Conservation (phyloP, 2,113 vertebrate species). For the Atherinomorus stipes region DNA sequence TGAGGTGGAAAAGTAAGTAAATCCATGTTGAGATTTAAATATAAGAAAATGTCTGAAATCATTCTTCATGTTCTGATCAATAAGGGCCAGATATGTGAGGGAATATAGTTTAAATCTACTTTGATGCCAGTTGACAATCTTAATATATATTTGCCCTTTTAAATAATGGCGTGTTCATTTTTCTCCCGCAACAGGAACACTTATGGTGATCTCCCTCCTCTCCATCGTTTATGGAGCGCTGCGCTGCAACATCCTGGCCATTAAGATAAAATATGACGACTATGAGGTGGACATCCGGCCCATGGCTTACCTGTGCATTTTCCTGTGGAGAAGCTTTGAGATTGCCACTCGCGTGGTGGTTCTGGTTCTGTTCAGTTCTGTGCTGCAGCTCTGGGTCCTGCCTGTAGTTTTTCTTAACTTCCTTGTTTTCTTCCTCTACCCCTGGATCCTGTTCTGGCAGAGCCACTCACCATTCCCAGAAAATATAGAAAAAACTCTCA, state of each 20-base stretch:
- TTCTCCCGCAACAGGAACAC: constrained; percentile 82
- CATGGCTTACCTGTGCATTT: constrained; percentile 91
- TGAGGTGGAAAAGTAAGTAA: no score
- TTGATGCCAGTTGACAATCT: background rate
- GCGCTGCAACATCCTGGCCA: constrained; percentile 97
- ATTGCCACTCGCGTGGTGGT: constrained; percentile 92
- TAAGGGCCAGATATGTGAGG: background rate
- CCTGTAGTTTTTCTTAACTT: constrained; percentile 89
- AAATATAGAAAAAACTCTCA: constrained; percentile 95
- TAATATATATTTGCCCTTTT: background rate
- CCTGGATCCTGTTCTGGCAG: constrained; percentile 94
- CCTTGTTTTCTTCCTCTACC: constrained; percentile 90
- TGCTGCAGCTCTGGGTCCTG: constrained; percentile 91
- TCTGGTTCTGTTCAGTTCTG: constrained; percentile 95
- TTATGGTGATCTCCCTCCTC: constrained; percentile 94
- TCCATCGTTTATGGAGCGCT: constrained; percentile 97
- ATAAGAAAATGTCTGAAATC: no score
- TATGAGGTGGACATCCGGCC: constrained; percentile 91
- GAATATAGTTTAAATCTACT: background rate
- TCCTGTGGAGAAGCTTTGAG: constrained; percentile 97
- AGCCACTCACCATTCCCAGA: constrained; percentile 93
- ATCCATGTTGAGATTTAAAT: no score
- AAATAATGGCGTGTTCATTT: background rate
- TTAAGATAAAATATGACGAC: constrained; percentile 97
- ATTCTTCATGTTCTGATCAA: no score